A percentile compares a stretch with the other conserved stretches of the same genome.
Conservation (phyloP, 2,113 vertebrate species). For the Ctenomys sociabilis region DNA sequence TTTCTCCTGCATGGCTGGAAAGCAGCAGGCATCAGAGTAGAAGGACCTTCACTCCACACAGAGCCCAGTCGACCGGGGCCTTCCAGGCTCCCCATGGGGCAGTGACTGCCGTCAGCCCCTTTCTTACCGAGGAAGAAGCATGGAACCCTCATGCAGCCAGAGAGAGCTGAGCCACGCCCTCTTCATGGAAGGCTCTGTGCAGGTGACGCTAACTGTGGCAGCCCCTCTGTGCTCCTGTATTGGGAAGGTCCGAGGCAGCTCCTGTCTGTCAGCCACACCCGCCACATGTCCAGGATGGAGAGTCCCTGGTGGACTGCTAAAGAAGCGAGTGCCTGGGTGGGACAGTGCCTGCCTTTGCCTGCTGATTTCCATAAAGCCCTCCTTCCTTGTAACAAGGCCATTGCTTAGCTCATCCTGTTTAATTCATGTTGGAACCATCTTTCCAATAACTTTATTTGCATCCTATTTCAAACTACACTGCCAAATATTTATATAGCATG, state of each 20-base stretch:
- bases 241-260: background rate
- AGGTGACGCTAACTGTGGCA: accelerated
- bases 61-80: background rate
- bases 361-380: background rate
- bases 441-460: constrained; percentile 6
- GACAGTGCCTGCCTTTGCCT: constrained; percentile 16
- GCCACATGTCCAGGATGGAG: background rate
- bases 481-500: background rate
- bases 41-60: background rate
- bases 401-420: background rate
- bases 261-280: background rate
- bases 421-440: constrained; percentile 28
- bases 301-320: background rate
- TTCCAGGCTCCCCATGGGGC: background rate
- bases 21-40: background rate
- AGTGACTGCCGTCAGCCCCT: background rate
- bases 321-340: background rate
- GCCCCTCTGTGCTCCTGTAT: background rate
- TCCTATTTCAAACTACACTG: background rate
- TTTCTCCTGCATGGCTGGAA: background rate
- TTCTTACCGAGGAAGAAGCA: background rate
- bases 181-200: background rate
- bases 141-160: background rate
- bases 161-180: background rate
- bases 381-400: background rate